Evolutionary conservation across 2,797 vertebrate species (phyloP).

Genomic region (Acestrorhynchus altus): DNA sequence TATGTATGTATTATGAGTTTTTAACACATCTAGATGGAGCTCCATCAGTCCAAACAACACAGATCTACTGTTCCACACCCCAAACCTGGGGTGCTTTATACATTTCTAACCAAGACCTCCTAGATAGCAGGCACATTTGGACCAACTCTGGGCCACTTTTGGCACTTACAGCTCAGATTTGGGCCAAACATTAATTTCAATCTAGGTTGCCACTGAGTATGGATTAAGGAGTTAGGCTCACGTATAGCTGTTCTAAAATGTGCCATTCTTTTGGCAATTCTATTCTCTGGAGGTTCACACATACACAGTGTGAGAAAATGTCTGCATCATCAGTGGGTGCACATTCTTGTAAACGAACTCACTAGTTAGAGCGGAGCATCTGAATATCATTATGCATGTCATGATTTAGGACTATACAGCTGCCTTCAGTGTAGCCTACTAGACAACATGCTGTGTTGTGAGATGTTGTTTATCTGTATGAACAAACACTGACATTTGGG

Average conservation of each 20-base stretch:
- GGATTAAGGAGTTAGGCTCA: not conserved
- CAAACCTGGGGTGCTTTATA: no score
- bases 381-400: not conserved
- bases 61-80: no score
- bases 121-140: no score
- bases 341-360: not conserved
- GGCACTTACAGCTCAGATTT: no score
- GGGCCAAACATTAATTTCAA: no score
- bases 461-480: constrained; percentile 3
- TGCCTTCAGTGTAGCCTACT: not conserved
- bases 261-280: not conserved
- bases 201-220: no score
- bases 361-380: not conserved
- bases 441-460: not conserved
- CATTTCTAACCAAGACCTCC: no score
- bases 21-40: not conserved
- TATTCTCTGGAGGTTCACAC: not conserved
- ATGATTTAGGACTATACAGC: not conserved
- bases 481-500: constrained; percentile 15
- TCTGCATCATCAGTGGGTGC: not conserved
- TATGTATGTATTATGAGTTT: not conserved
- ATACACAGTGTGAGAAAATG: not conserved
- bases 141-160: no score
- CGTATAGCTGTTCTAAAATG: not conserved
- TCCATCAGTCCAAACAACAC: not conserved